phyloP scores from a whole-genome alignment of 2,113 vertebrate genomes.

The Rhineura floridana region DNA sequence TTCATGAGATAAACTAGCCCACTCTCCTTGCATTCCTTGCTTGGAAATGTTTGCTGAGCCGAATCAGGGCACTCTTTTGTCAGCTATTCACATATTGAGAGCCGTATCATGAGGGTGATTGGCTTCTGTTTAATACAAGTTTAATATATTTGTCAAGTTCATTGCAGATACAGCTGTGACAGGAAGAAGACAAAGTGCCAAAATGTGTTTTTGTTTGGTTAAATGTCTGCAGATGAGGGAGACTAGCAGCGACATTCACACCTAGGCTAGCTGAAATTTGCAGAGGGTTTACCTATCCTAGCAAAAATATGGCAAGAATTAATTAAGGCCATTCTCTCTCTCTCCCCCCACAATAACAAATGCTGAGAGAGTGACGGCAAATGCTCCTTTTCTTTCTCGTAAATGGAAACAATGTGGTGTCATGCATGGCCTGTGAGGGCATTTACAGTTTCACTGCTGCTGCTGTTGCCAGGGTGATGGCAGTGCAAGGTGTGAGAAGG shows the following conservation, averaged over 20 bases:
- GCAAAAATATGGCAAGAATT: not conserved
- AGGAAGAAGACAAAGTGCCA: not conserved
- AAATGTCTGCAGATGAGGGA: not conserved
- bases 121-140: rapidly evolving
- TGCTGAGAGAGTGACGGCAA: no score
- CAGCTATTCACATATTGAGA: constrained; percentile 8
- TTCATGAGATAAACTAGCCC: not conserved
- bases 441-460: no score
- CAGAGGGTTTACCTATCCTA: not conserved
- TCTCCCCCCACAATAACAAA: not conserved
- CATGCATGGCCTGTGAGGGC: no score
- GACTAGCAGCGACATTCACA: not conserved
- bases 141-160: not conserved
- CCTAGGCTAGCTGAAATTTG: not conserved
- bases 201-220: not conserved
- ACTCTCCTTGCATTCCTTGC: not conserved
- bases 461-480: not conserved
- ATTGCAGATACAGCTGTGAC: not conserved
- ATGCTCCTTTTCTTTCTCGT: no score
- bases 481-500: not conserved
- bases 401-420: no score
- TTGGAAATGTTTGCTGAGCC: rapidly evolving
- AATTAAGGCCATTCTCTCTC: not conserved
- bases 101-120: not conserved
- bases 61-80: not conserved